Conservation (phyloP, 2,113 vertebrate species). For the Lampris incognitus region DNA sequence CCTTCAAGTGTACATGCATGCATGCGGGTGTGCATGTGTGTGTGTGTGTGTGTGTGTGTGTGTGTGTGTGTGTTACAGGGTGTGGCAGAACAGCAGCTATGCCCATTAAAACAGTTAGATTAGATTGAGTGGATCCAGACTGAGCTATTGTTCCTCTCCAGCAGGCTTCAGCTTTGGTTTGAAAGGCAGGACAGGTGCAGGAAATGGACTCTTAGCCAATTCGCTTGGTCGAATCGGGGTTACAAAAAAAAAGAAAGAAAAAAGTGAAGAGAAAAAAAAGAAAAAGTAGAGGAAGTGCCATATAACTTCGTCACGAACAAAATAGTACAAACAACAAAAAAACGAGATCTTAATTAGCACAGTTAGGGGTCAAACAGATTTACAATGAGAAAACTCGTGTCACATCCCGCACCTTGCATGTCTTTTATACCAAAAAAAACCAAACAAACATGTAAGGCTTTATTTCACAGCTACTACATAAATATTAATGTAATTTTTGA, state of each 20-base stretch:
- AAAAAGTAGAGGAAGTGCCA: conserved; percentile 9
- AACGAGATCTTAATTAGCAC: not conserved
- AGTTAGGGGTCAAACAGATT: not conserved
- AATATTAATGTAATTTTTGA: too few species aligned
- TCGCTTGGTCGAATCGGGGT: conserved; percentile 33
- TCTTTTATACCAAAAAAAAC: too few species aligned
- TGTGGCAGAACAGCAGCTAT: conserved; percentile 61
- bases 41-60: conserved; percentile 18
- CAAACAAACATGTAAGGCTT: too few species aligned
- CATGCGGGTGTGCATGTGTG: not conserved
- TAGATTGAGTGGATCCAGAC: conserved; percentile 74
- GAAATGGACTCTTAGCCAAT: conserved; percentile 54
- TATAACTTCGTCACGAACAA: conserved; percentile 1
- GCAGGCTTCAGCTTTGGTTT: conserved; percentile 40
- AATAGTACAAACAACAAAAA: not conserved
- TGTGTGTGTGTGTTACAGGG: conserved; percentile 40
- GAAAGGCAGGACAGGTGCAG: conserved; percentile 56
- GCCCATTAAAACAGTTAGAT: conserved; percentile 70
- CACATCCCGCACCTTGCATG: too few species aligned
- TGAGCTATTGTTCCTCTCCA: conserved; percentile 58
- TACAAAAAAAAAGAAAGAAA: conserved; percentile 8
- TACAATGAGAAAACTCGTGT: not conserved
- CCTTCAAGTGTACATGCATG: not conserved
- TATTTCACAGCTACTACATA: too few species aligned
- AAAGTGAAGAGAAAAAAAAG: not conserved